A percentile compares a stretch with the other conserved stretches of the same genome.
These are phyloP conservation scores for Parotocinclus haroldoi DNA, from an alignment of 2,797 vertebrate genomes.

Conservation along the genomic window DNA sequence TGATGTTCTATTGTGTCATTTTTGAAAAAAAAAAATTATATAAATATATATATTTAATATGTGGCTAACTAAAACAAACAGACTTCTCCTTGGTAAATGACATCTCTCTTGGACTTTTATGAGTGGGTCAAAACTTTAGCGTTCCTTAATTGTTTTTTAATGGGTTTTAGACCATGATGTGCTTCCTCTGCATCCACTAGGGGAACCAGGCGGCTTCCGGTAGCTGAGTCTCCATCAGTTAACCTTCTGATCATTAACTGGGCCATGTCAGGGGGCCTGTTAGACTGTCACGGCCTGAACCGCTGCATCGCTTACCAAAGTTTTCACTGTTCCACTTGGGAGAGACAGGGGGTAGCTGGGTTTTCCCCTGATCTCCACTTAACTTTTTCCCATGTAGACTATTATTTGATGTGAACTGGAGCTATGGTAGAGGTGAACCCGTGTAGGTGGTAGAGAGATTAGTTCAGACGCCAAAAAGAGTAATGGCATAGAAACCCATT, in stretches of 20 bases:
- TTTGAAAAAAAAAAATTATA: no score
- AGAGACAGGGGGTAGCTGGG: constrained; percentile 27
- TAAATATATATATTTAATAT: no score
- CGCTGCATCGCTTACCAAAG: constrained; percentile 15
- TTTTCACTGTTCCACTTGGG: constrained; percentile 29
- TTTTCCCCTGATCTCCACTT: constrained; percentile 32
- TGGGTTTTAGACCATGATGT: constrained; percentile 40
- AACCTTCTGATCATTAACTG: constrained; percentile 62
- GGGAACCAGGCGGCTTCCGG: constrained; percentile 64
- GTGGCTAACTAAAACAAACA: background rate
- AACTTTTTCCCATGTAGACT: constrained; percentile 42
- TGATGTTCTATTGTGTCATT: background rate
- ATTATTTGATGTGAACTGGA: constrained; percentile 39
- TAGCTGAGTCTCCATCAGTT: constrained; percentile 74
- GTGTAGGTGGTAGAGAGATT: constrained; percentile 33
- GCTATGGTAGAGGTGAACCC: constrained; percentile 36
- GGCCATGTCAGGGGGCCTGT: constrained; percentile 54
- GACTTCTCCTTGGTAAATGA: background rate
- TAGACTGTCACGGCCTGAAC: constrained; percentile 53
- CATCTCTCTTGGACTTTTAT: constrained; percentile 11
- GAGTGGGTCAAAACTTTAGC: constrained; percentile 12
- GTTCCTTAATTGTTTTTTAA: constrained; percentile 49
- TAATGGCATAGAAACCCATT: constrained; percentile 33
- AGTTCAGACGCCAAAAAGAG: constrained; percentile 34
- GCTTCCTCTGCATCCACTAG: constrained; percentile 55